These are phyloP conservation scores for Antechinus stuartii DNA, from an alignment of 2,113 vertebrate genomes.

Conservation along the genomic window DNA sequence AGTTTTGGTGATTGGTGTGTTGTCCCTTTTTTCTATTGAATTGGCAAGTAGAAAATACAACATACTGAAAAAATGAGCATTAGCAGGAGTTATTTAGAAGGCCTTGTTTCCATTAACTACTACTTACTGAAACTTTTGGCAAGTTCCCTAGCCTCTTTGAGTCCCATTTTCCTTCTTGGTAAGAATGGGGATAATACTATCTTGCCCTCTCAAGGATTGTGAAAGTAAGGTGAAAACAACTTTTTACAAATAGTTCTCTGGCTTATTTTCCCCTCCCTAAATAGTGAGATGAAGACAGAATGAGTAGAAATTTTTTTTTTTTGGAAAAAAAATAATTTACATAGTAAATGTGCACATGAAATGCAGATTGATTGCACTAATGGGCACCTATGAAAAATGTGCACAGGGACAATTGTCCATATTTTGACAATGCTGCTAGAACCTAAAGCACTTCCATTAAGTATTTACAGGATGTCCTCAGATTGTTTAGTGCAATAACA, in stretches of 20 bases:
- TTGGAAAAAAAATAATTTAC: not conserved
- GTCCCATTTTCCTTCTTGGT: not conserved
- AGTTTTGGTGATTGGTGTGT: not conserved
- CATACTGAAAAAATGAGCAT: not conserved
- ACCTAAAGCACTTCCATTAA: not conserved
- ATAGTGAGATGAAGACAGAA: not conserved
- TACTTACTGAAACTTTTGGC: not conserved
- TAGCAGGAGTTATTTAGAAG: not conserved
- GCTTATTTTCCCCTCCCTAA: not conserved
- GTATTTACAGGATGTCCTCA: not conserved
- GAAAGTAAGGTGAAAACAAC: not conserved
- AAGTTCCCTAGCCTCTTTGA: slow-evolving; percentile 23
- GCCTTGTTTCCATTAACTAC: not conserved
- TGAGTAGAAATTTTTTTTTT: not conserved
- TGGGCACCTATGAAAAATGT: not conserved
- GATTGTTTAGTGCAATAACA: not conserved
- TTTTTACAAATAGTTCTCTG: not conserved
- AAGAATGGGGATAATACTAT: not conserved
- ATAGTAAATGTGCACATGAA: not conserved
- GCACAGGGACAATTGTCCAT: not conserved
- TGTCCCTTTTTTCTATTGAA: not conserved
- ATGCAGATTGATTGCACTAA: not conserved
- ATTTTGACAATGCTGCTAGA: not conserved
- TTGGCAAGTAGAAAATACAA: not conserved
- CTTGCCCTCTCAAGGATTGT: not conserved